phyloP scores from a whole-genome alignment of 2,113 vertebrate genomes.

The Dicrurus megarhynchus region DNA sequence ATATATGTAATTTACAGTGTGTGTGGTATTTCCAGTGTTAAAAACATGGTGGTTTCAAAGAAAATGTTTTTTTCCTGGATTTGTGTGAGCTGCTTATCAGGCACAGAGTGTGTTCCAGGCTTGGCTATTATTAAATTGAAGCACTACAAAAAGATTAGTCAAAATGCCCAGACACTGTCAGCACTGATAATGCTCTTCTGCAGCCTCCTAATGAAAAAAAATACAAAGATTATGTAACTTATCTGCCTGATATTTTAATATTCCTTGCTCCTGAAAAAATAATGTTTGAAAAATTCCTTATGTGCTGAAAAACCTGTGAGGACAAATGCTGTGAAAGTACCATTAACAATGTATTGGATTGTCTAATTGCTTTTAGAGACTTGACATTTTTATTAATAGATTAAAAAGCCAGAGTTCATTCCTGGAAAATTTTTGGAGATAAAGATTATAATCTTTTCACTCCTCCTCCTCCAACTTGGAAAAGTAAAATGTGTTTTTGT shows the following conservation, averaged over 20 bases:
- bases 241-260: slow-evolving; percentile 42
- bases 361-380: not conserved
- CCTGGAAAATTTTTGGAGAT: not conserved
- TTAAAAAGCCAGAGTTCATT: not conserved
- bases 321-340: not conserved
- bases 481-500: not conserved
- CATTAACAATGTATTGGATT: not conserved
- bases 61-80: not conserved
- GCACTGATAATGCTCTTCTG: slow-evolving; percentile 32
- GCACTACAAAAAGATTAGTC: slow-evolving; percentile 56
- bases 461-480: not conserved
- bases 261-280: not conserved
- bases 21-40: not conserved
- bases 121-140: slow-evolving; percentile 48
- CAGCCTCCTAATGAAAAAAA: slow-evolving; percentile 5
- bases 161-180: slow-evolving; percentile 26
- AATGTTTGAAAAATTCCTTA: not conserved
- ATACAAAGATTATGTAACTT: slow-evolving; percentile 28
- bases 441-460: not conserved
- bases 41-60: not conserved
- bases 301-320: not conserved
- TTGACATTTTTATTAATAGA: not conserved
- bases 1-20: not conserved
- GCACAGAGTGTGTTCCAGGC: not conserved
- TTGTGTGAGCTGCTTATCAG: slow-evolving; percentile 34